These are phyloP conservation scores for Xestia rhomboidea DNA, from an alignment of 2,888 invertebrate genomes.

Conservation along the genomic window DNA sequence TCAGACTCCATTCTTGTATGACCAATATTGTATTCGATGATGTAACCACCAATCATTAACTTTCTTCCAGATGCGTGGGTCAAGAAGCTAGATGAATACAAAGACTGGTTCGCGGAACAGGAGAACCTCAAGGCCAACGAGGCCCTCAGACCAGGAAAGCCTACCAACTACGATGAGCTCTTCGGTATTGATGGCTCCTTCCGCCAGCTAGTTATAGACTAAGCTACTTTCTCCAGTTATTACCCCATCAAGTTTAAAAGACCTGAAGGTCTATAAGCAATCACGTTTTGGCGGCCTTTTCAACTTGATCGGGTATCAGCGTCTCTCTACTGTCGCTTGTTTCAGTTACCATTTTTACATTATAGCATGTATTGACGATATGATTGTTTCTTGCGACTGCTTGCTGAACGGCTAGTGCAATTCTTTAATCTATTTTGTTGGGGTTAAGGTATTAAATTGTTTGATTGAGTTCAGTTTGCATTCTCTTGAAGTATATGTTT, in stretches of 20 bases:
- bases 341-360: slow-evolving; percentile 77
- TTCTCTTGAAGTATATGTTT: slow-evolving; percentile 62
- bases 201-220: slow-evolving; percentile 96
- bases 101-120: slow-evolving; percentile 95
- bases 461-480: slow-evolving; percentile 58
- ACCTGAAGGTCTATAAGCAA: not conserved
- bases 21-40: not conserved
- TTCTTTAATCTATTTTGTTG: slow-evolving; percentile 24
- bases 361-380: slow-evolving; percentile 63
- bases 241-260: slow-evolving; percentile 62
- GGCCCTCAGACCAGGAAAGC: slow-evolving; percentile 95
- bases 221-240: slow-evolving; percentile 53
- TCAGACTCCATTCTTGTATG: not conserved
- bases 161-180: slow-evolving; percentile 95
- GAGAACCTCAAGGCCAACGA: slow-evolving; percentile 95
- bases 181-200: slow-evolving; percentile 97
- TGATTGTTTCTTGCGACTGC: slow-evolving; percentile 49
- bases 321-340: slow-evolving; percentile 79
- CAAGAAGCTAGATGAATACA: slow-evolving; percentile 94
- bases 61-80: slow-evolving; percentile 93
- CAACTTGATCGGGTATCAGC: slow-evolving; percentile 66
- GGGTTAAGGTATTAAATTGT: slow-evolving; percentile 41
- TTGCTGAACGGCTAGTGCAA: slow-evolving; percentile 39
- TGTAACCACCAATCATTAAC: slow-evolving; percentile 9
- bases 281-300: slow-evolving; percentile 40